Base-by-base conservation (phyloP, 2,113 vertebrate species). In the Cyprinodon tularosa region DNA sequence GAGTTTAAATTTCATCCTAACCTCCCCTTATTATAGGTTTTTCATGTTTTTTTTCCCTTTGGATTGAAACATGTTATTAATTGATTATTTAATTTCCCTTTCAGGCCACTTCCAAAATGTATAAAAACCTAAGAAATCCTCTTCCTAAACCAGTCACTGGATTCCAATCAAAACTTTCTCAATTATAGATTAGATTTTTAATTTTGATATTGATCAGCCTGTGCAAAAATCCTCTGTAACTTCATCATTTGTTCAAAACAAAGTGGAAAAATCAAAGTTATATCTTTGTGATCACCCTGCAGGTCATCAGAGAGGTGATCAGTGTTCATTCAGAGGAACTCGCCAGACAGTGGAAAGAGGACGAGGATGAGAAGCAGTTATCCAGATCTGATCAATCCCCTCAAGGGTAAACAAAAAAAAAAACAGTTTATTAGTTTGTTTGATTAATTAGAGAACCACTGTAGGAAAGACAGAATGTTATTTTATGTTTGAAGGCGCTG, bases 261-360 rank as follows among this genome's bases (percentile, higher is more conserved):
- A 44, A 39, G 4, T 66, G 7, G 14, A n/a, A 22, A 1, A 65
- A 48, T 12, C 3, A 13, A 1, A 37, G 29, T 42, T 0, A 2
- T 13, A 8, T 67, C 6, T 1, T 68, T 47, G 0, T 53, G 7
- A 12, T 71, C 11, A 0, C 42, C 36, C n/a, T 69, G 0, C 71
- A 99, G 97, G 96, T 99, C 47, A 98, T 99, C 74, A 94, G 96
- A 62, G 97, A 99, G 75, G 97, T 99, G 71, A 99, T 99, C 74
- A 93, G 85, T 20, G 96, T 99, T 15, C 97, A 99, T 89, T 98
- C 98, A 86, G 96, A 93, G 68, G 97, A 98, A 71, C 95, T 99
- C n/a, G 85, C 91, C 81, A 91, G 87, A 71, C 94, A 97, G 20
- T 98, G 97, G 97, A 95, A 93, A 47, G 96, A 97, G 17, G 50